phyloP scores from a whole-genome alignment of 2,888 invertebrate species.

The Gandaritis pyraliata region DNA sequence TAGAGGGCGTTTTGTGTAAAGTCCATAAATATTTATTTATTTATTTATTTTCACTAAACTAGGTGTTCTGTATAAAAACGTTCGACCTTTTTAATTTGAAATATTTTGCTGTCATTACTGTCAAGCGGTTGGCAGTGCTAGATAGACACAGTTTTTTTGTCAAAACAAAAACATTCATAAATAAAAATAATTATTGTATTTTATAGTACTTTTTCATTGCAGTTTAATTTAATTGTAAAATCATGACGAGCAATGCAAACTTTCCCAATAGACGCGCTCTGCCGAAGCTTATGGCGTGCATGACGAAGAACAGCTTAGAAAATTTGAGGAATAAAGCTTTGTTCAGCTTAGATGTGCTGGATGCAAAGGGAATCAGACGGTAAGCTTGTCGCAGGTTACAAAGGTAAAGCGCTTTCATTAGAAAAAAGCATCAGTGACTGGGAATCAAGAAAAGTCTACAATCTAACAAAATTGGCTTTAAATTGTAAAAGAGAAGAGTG shows the following conservation, averaged over 20 bases:
- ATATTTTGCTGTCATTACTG: too few species aligned
- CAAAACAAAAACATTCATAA: conserved; percentile 8
- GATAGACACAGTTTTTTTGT: conserved; percentile 1
- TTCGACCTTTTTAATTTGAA: too few species aligned
- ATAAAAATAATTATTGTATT: conserved; percentile 11
- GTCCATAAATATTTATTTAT: too few species aligned
- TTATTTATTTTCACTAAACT: too few species aligned
- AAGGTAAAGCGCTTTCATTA: too few species aligned
- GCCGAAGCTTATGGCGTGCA: conserved; percentile 75
- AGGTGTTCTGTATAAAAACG: too few species aligned
- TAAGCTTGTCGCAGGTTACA: conserved; percentile 31
- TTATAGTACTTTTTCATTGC: conserved; percentile 21
- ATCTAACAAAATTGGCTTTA: too few species aligned
- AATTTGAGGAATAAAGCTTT: conserved; percentile 67
- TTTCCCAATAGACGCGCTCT: conserved; percentile 53
- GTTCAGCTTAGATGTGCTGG: conserved; percentile 63
- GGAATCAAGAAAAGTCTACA: too few species aligned
- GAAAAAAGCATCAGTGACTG: too few species aligned
- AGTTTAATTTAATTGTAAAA: conserved; percentile 17
- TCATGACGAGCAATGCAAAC: conserved; percentile 22
- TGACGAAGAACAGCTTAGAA: conserved; percentile 72
- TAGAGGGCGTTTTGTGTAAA: too few species aligned
- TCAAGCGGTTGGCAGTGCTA: too few species aligned
- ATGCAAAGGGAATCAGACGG: conserved; percentile 75
- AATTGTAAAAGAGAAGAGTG: too few species aligned